Evolutionary conservation across 37 sponge, comb jelly and placozoan genomes (phyloP).

Genomic region (Theonella swinhoei): DNA sequence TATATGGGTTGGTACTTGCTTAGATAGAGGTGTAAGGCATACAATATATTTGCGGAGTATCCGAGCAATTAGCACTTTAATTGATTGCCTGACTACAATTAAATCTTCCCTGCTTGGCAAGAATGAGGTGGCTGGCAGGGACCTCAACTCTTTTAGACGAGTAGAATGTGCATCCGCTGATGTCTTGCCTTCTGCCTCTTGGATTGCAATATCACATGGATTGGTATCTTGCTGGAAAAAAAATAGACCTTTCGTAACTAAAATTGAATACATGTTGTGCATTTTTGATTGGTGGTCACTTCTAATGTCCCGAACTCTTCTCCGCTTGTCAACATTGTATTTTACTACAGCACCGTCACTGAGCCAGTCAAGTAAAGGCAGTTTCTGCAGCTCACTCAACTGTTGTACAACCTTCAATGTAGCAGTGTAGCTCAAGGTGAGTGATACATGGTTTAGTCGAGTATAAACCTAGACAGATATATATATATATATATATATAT

Average conservation of each 20-base stretch:
- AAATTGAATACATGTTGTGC: background rate
- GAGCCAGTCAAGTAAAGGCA: constrained; percentile 21
- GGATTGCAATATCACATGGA: too few species aligned
- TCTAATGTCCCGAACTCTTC: constrained; percentile 4
- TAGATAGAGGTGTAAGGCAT: background rate
- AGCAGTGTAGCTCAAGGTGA: constrained; percentile 1
- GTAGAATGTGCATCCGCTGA: too few species aligned
- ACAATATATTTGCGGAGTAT: background rate
- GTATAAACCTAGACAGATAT: too few species aligned
- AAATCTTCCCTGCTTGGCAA: background rate
- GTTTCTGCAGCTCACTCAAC: background rate
- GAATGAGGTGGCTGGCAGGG: background rate
- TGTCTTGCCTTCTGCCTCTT: too few species aligned
- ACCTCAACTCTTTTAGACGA: background rate
- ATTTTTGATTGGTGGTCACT: constrained; percentile 1
- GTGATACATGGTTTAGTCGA: background rate
- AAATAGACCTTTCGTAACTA: background rate
- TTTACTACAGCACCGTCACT: background rate
- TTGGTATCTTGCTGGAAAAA: background rate
- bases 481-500: background rate
- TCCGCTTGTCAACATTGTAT: constrained; percentile 14
- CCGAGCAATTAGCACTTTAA: background rate
- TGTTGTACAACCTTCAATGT: background rate
- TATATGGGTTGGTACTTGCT: constrained; percentile 7
- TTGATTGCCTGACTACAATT: background rate